Conservation (phyloP, 2,888 invertebrate genomes). For the Molanna angustata region DNA sequence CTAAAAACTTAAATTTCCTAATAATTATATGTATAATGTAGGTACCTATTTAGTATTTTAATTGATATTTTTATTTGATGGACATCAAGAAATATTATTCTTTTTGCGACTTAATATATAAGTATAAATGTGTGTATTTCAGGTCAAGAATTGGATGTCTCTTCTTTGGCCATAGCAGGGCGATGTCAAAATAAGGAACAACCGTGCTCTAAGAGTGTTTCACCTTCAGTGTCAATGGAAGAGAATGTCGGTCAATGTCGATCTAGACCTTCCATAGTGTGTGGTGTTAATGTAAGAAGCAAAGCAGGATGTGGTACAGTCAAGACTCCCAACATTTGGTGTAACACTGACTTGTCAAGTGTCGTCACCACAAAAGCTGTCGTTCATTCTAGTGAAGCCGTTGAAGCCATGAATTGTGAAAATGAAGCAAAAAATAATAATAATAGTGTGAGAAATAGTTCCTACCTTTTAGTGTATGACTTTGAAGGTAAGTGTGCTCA, state of each 20-base stretch:
- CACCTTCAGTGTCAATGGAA: constrained; percentile 1
- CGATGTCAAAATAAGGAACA: constrained; percentile 30
- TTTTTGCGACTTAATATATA: too few relatives aligned
- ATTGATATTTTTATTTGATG: too few relatives aligned
- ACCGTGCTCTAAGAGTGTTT: constrained; percentile 25
- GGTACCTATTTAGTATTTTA: too few relatives aligned
- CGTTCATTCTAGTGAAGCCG: constrained; percentile 44
- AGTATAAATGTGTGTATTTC: constrained; percentile 16
- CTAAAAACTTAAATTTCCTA: too few relatives aligned
- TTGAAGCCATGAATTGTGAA: constrained; percentile 76
- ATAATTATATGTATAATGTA: too few relatives aligned
- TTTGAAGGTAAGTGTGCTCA: constrained; percentile 60
- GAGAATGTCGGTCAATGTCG: constrained; percentile 15
- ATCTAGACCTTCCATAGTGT: constrained; percentile 50
- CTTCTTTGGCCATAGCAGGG: constrained; percentile 31
- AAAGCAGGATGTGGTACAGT: constrained; percentile 37
- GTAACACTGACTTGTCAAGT: constrained; percentile 17
- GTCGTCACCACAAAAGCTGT: constrained; percentile 26
- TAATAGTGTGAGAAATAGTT: constrained; percentile 45
- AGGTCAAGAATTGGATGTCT: constrained; percentile 29
- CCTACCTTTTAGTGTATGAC: constrained; percentile 67
- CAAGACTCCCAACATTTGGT: constrained; percentile 20
- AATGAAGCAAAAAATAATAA: constrained; percentile 63
- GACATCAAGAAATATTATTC: too few relatives aligned
- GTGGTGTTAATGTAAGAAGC: constrained; percentile 43